Evolutionary conservation across 1,140 invertebrate genomes (phyloP).

Genomic region (Hyles euphorbiae): DNA sequence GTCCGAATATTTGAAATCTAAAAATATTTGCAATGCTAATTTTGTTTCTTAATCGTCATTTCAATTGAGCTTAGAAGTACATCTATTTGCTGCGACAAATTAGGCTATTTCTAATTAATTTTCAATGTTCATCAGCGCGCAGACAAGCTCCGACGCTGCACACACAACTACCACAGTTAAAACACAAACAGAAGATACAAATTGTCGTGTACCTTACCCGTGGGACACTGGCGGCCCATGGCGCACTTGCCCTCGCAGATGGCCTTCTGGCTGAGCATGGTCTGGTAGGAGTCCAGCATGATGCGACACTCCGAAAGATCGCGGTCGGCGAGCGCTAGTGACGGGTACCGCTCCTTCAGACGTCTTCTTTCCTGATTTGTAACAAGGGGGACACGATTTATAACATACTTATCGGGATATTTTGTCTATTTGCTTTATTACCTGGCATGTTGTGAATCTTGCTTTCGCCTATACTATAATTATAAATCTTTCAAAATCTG

Average conservation of each 20-base stretch:
- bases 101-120: too few species aligned
- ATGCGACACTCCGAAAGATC: conserved; percentile 86
- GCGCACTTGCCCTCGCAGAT: conserved; percentile 91
- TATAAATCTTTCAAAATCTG: too few species aligned
- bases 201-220: conserved; percentile 70
- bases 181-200: neutral
- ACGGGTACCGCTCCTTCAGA: conserved; percentile 89
- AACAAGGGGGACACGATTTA: neutral
- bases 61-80: too few species aligned
- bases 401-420: neutral
- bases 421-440: neutral
- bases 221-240: conserved; percentile 89
- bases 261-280: conserved; percentile 83
- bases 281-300: conserved; percentile 88
- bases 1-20: too few species aligned
- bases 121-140: too few species aligned
- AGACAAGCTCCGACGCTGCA: too few species aligned
- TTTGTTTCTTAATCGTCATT: too few species aligned
- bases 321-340: conserved; percentile 81
- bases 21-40: too few species aligned
- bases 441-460: too few species aligned
- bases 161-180: neutral
- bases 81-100: too few species aligned
- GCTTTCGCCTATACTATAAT: too few species aligned
- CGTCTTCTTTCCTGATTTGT: conserved; percentile 84